A percentile compares a stretch with the other conserved stretches of the same genome.
Conservation (phyloP, 2,797 vertebrate species). For the Lemur catta region DNA sequence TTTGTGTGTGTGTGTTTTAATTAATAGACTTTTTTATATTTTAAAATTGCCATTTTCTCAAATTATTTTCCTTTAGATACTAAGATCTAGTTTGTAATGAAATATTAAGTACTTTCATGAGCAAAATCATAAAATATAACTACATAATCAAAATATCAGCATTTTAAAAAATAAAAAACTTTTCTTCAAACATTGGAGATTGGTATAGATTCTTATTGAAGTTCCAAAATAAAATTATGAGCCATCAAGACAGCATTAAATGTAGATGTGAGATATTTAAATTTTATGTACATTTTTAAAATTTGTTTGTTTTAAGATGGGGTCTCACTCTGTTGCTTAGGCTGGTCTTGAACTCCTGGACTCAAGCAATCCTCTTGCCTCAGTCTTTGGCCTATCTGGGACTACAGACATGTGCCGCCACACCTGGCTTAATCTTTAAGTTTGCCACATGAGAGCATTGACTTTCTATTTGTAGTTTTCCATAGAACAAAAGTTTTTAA, state of each 20-base stretch:
- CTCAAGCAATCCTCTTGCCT: neutral
- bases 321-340: neutral
- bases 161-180: slow-evolving; percentile 28
- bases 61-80: neutral
- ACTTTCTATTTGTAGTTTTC: slow-evolving; percentile 36
- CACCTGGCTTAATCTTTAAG: slow-evolving; percentile 13
- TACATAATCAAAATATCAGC: neutral
- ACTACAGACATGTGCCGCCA: neutral
- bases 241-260: neutral
- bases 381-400: neutral
- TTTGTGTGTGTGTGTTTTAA: slow-evolving; percentile 1
- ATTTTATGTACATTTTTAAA: neutral
- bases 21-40: neutral
- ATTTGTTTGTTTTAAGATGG: neutral
- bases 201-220: neutral
- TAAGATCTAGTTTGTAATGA: neutral
- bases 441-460: neutral
- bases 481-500: neutral
- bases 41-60: slow-evolving; percentile 25
- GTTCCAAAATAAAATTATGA: slow-evolving; percentile 18
- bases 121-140: neutral
- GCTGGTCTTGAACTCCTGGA: neutral
- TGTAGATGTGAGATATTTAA: neutral
- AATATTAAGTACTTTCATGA: neutral
- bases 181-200: neutral